Percentiles rank a stretch among this genome's conserved stretches.
phyloP scores from a whole-genome alignment of 2,113 vertebrate species.

The Antechinus flavipes region DNA sequence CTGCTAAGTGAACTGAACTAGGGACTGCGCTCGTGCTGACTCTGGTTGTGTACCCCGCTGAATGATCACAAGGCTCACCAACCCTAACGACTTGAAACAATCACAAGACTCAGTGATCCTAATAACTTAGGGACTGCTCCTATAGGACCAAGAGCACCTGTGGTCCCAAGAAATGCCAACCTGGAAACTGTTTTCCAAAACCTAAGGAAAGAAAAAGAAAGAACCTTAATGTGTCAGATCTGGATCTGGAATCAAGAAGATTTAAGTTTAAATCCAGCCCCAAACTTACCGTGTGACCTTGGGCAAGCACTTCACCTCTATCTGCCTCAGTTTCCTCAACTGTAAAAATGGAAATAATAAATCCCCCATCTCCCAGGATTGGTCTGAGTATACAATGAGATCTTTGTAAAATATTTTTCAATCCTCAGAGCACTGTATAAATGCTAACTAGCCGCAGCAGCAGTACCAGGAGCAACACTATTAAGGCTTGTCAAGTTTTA shows the following conservation, averaged over 20 bases:
- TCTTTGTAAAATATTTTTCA: background rate
- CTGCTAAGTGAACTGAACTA: no score
- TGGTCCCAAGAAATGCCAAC: no score
- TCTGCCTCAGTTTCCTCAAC: background rate
- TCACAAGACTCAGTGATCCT: no score
- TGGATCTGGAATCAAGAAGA: background rate
- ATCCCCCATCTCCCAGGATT: background rate
- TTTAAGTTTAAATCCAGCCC: background rate
- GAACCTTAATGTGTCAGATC: background rate
- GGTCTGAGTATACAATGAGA: background rate
- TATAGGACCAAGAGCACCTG: no score
- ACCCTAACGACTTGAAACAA: no score
- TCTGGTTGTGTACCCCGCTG: no score
- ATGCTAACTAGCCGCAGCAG: background rate
- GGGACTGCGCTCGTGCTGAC: no score
- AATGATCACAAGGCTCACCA: no score
- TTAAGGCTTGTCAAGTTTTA: background rate
- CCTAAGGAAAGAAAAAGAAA: background rate
- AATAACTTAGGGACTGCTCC: no score
- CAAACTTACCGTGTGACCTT: background rate
- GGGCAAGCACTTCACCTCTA: background rate
- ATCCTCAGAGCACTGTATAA: no score
- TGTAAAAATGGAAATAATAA: background rate
- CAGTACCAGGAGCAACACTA: no score
- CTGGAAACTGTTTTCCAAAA: no score